Evolutionary conservation across 2,113 vertebrate genomes (phyloP).

Genomic region (Actenoides lindsayi): DNA sequence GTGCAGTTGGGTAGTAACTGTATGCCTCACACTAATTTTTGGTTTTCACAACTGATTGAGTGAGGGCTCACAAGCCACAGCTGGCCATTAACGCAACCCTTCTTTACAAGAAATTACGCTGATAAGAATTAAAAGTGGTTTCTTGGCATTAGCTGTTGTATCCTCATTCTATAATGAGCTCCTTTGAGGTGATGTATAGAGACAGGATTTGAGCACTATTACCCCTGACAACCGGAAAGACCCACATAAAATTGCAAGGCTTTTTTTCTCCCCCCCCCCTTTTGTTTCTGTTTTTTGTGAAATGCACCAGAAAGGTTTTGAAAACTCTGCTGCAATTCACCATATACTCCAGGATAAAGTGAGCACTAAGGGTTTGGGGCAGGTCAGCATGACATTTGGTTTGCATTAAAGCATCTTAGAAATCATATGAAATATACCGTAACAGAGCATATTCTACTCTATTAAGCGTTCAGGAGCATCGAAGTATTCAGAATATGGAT

Average conservation of each 20-base stretch:
- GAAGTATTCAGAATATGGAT: slow-evolving; percentile 25
- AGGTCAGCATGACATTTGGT: slow-evolving; percentile 24
- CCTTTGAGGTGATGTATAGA: slow-evolving; percentile 4
- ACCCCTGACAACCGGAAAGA: background rate
- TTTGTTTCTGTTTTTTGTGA: background rate
- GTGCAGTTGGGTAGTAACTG: background rate
- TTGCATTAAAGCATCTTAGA: slow-evolving; percentile 8
- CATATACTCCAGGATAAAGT: slow-evolving; percentile 2
- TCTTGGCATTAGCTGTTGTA: slow-evolving; percentile 39
- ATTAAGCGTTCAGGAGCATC: slow-evolving; percentile 23
- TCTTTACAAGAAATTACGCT: slow-evolving; percentile 46
- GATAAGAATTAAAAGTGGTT: slow-evolving; percentile 59
- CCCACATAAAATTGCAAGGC: background rate
- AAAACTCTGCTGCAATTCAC: background rate
- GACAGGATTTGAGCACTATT: background rate
- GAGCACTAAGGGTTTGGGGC: background rate
- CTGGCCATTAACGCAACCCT: slow-evolving; percentile 32
- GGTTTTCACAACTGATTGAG: slow-evolving; percentile 27
- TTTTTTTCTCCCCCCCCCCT: background rate
- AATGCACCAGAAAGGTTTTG: background rate
- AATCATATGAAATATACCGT: background rate
- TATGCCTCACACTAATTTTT: slow-evolving; percentile 35
- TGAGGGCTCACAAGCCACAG: slow-evolving; percentile 39
- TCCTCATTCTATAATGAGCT: slow-evolving; percentile 20
- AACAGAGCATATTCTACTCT: slow-evolving; percentile 12